Base-by-base conservation (phyloP, 2,888 invertebrate genomes). In the Alsophila aescularia region DNA sequence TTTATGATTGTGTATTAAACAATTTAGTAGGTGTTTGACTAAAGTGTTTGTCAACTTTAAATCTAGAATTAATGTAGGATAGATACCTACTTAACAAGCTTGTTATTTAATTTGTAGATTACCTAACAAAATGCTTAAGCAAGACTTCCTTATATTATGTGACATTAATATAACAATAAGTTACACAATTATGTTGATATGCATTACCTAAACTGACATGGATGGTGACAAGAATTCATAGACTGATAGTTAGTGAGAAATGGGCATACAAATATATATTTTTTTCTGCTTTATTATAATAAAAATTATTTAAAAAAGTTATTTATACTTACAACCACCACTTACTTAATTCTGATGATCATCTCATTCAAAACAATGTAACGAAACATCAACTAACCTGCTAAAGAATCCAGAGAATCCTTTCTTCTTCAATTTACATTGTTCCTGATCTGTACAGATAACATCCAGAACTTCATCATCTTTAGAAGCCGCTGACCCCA, bases 401-500 rank as follows among this genome's bases (percentile, higher is more conserved):
- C 92, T 93, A 69, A 94, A 94, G 79, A 94, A 94, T 64, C 93
- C 90, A 24, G 93, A 92, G 0, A 94, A 67, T 18, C 93, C 93
- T 69, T 93, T 94, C 76, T 93, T 94, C 78, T 93, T 94, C 24
- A 92, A 70, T 70, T 93, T 93, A 2, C 79, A 78, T 18, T 81
- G 77, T 29, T 88, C 87, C 52, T 84, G 86, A 43, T 82, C 82
- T 9, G 62, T 59, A 15, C 76, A 67, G 15, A 72, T 66, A 1
- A 72, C 72, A 59, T 84, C 84, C 2, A 70, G 70, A 12, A 77
- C 65, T 34, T 87, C 89, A 58, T 93, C 93, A 14, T 93, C 93
- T 44, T 88, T 89, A 0, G 93, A 93, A 2, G 90, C 83, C 62
- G 87, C 90, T 63, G 94, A 94, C 3, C 94, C 94, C 2, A 95